These are phyloP conservation scores for Scomberomorus guttatus DNA, from an alignment of 2,797 vertebrate genomes.

Conservation along the genomic window DNA sequence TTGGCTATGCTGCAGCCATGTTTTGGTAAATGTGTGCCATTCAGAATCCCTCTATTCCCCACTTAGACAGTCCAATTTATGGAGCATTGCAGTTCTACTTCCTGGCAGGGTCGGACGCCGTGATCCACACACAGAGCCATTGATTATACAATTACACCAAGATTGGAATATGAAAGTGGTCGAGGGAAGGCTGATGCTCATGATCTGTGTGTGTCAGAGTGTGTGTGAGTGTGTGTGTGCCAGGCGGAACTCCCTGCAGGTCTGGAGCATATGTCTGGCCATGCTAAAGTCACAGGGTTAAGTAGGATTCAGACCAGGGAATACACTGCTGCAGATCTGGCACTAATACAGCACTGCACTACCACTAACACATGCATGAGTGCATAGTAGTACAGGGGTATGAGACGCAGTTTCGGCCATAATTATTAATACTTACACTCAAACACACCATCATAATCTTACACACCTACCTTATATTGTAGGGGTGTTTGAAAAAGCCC, in stretches of 20 bases:
- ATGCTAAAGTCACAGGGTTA: constrained; percentile 73
- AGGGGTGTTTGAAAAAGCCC: not conserved
- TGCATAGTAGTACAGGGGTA: constrained; percentile 31
- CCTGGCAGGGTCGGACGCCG: not conserved
- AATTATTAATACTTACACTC: constrained; percentile 7
- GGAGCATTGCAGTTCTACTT: not conserved
- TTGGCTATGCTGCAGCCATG: not conserved
- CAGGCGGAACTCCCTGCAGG: constrained; percentile 44
- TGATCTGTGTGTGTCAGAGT: constrained; percentile 12
- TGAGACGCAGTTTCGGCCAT: constrained; percentile 12
- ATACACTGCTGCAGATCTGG: constrained; percentile 69
- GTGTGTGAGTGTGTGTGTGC: constrained; percentile 30
- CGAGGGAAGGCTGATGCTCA: constrained; percentile 25
- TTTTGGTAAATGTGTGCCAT: not conserved
- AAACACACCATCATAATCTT: not conserved
- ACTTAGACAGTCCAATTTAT: too few relatives aligned
- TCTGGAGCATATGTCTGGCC: constrained; percentile 71
- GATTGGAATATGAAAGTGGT: constrained; percentile 26
- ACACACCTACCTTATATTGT: not conserved
- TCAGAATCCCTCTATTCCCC: too few relatives aligned
- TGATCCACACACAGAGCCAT: not conserved
- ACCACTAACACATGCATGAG: constrained; percentile 46
- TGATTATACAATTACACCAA: constrained; percentile 27
- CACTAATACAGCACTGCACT: constrained; percentile 55
- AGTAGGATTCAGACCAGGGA: constrained; percentile 75